Conservation (phyloP, 2,113 vertebrate species). For the Calidris pygmaea region DNA sequence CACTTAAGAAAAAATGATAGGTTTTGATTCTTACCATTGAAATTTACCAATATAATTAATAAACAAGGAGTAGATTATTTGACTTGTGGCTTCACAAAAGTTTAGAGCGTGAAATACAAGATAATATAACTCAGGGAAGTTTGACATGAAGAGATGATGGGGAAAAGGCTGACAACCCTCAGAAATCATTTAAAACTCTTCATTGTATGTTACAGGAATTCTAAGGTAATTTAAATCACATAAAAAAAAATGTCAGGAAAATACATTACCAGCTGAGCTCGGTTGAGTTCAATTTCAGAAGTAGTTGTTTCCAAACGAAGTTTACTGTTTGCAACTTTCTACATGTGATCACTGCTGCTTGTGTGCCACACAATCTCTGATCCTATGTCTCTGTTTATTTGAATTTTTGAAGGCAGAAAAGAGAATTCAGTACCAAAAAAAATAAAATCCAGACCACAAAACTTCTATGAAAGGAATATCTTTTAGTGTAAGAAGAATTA, state of each 20-base stretch:
- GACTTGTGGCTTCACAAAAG: background rate
- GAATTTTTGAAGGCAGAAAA: background rate
- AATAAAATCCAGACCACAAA: background rate
- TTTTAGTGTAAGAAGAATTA: background rate
- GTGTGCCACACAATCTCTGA: background rate
- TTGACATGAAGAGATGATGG: background rate
- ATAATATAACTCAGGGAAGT: background rate
- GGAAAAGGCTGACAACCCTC: background rate
- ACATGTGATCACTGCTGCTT: accelerated
- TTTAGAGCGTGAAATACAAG: background rate
- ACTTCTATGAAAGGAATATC: background rate
- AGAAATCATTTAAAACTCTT: background rate
- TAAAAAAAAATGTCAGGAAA: background rate
- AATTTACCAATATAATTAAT: background rate
- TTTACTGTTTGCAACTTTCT: background rate
- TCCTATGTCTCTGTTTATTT: background rate
- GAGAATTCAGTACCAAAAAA: background rate
- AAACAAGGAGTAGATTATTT: background rate
- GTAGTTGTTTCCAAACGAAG: background rate
- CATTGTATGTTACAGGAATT: background rate
- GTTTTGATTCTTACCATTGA: background rate
- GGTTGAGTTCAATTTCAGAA: background rate
- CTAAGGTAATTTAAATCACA: background rate
- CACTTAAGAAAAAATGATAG: background rate
- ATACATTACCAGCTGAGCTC: background rate